Percentiles rank a stretch among this genome's conserved stretches.
Conservation (phyloP, 2,113 vertebrate species). For the Calyptomena viridis region DNA sequence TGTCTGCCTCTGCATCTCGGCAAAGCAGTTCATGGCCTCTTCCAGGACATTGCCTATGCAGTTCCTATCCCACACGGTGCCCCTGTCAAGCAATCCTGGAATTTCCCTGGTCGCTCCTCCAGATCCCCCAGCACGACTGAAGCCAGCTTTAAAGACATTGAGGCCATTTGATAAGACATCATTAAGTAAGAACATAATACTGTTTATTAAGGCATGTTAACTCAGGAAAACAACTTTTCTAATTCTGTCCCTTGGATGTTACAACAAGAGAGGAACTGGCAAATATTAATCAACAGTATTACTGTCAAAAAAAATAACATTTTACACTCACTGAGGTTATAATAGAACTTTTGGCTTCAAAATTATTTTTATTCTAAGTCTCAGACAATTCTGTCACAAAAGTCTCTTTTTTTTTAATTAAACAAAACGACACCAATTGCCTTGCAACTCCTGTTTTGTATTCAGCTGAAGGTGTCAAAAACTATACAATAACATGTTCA, state of each 20-base stretch:
- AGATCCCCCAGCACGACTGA: constrained; percentile 84
- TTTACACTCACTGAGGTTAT: neutral
- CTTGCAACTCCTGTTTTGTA: neutral
- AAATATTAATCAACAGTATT: constrained; percentile 26
- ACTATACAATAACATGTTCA: neutral
- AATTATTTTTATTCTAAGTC: constrained; percentile 9
- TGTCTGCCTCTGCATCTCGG: constrained; percentile 90
- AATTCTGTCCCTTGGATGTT: neutral
- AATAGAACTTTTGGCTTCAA: neutral
- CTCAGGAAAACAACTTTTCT: constrained; percentile 60
- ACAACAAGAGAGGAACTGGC: neutral
- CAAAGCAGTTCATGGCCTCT: constrained; percentile 93
- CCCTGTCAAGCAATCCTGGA: constrained; percentile 87
- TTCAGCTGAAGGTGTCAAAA: neutral
- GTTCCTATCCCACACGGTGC: constrained; percentile 86
- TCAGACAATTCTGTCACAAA: constrained; percentile 1
- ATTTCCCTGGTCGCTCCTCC: constrained; percentile 85
- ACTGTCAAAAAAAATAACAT: neutral
- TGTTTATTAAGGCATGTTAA: constrained; percentile 72
- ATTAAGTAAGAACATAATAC: constrained; percentile 61
- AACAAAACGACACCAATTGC: neutral
- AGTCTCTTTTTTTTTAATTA: neutral
- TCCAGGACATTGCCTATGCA: constrained; percentile 89
- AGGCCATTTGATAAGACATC: constrained; percentile 89
- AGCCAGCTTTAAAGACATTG: constrained; percentile 96